A percentile compares a stretch with the other conserved stretches of the same genome.
phyloP scores from a whole-genome alignment of 2,113 vertebrate species.

The Paedocypris sp. region DNA sequence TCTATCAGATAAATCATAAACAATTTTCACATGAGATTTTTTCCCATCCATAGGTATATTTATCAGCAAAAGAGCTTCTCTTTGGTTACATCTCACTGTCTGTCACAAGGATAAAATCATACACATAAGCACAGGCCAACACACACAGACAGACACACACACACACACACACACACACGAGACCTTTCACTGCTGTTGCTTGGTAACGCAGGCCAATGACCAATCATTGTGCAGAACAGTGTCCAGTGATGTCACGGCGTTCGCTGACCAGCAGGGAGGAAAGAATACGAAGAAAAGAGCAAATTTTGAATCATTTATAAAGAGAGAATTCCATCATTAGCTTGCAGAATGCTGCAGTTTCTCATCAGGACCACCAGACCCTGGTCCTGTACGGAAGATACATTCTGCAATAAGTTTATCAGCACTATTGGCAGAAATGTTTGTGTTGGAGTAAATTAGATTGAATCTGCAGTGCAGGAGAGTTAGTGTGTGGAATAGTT shows the following conservation, averaged over 20 bases:
- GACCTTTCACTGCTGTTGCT: slow-evolving; percentile 72
- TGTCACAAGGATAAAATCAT: slow-evolving; percentile 49
- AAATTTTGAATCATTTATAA: slow-evolving; percentile 29
- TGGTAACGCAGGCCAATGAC: slow-evolving; percentile 67
- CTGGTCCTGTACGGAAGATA: not conserved
- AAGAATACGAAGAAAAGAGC: not conserved
- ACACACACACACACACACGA: slow-evolving; percentile 44
- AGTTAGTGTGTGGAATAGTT: slow-evolving; percentile 13
- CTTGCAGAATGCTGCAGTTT: not conserved
- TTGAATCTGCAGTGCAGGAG: not conserved
- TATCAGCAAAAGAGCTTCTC: not conserved
- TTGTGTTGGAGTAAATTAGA: not conserved
- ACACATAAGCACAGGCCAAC: slow-evolving; percentile 20
- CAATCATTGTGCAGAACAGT: slow-evolving; percentile 63
- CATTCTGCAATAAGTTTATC: not conserved
- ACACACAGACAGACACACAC: slow-evolving; percentile 7
- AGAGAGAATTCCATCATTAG: not conserved
- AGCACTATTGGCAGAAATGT: not conserved
- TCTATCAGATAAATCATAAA: slow-evolving; percentile 43
- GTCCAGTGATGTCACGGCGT: slow-evolving; percentile 69
- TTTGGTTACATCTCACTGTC: slow-evolving; percentile 18
- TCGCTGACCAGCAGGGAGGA: slow-evolving; percentile 59
- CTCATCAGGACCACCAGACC: not conserved
- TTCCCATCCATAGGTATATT: slow-evolving; percentile 20
- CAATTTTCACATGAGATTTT: slow-evolving; percentile 55